Evolutionary conservation across 1,140 invertebrate genomes (phyloP).

Genomic region (Zeugodacus cucurbitae): DNA sequence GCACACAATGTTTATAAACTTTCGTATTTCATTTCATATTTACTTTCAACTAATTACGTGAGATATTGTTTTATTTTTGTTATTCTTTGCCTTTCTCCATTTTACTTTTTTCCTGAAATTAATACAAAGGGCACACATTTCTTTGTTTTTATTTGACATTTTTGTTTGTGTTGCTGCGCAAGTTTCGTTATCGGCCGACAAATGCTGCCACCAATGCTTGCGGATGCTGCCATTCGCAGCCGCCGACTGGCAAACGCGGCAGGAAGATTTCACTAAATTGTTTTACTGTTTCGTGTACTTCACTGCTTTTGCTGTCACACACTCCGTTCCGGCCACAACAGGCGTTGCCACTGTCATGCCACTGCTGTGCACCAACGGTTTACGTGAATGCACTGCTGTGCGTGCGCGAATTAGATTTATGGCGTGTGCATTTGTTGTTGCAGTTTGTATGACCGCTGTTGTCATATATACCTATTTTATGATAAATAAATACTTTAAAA

Average conservation of each 20-base stretch:
- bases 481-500: not conserved
- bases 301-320: not conserved
- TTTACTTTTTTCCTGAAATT: not conserved
- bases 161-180: not conserved
- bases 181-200: not conserved
- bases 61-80: not conserved
- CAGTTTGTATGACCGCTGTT: not conserved
- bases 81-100: not conserved
- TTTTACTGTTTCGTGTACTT: not conserved
- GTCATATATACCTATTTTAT: not conserved
- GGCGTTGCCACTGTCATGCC: not conserved
- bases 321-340: not conserved
- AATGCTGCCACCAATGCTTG: not conserved
- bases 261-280: conserved; percentile 4
- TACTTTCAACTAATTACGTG: not conserved
- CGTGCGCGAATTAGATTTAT: not conserved
- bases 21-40: not conserved
- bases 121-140: not conserved
- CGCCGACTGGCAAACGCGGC: not conserved
- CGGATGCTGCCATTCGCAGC: not conserved
- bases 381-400: not conserved
- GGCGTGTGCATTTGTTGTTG: not conserved
- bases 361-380: not conserved
- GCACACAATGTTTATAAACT: no score
- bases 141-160: not conserved